Conservation (phyloP, 1,140 invertebrate species). For the Ectropis grisescens region DNA sequence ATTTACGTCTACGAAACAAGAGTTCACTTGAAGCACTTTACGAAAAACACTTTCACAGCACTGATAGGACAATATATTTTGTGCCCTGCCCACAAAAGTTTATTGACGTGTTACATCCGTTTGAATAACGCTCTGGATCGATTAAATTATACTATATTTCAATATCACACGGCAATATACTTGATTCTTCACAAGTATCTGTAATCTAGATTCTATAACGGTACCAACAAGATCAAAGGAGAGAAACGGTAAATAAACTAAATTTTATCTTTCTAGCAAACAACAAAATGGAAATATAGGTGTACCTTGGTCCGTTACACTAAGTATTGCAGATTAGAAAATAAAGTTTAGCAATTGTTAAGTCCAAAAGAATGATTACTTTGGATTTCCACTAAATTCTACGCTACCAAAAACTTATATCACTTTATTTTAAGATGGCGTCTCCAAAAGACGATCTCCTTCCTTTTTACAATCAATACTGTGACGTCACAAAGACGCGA, state of each 20-base stretch:
- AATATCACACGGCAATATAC: too few relatives aligned
- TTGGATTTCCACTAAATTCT: slow-evolving; percentile 61
- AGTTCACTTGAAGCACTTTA: too few relatives aligned
- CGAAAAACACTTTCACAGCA: slow-evolving; percentile 53
- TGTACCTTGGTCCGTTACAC: slow-evolving; percentile 63
- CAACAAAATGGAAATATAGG: slow-evolving; percentile 52
- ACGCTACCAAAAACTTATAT: slow-evolving; percentile 67
- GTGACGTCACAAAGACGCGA: slow-evolving; percentile 69
- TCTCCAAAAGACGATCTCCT: slow-evolving; percentile 67
- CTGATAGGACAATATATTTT: slow-evolving; percentile 36
- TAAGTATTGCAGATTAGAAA: slow-evolving; percentile 41
- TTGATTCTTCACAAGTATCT: slow-evolving; percentile 5
- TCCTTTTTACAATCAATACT: slow-evolving; percentile 61
- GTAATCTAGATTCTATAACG: slow-evolving; percentile 36
- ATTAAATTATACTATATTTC: slow-evolving; percentile 13
- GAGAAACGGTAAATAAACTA: slow-evolving; percentile 60
- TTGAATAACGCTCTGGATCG: slow-evolving; percentile 50
- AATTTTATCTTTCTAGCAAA: slow-evolving; percentile 37
- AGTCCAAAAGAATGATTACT: slow-evolving; percentile 54
- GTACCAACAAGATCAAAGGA: slow-evolving; percentile 42
- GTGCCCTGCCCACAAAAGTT: slow-evolving; percentile 57
- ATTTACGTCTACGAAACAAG: too few relatives aligned
- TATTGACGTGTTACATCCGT: slow-evolving; percentile 69
- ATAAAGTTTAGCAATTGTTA: slow-evolving; percentile 50
- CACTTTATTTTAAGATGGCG: slow-evolving; percentile 70